A percentile compares a stretch with the other conserved stretches of the same genome.
Conservation (phyloP, 2,888 invertebrate genomes). For the Yponomeuta sedellus region DNA sequence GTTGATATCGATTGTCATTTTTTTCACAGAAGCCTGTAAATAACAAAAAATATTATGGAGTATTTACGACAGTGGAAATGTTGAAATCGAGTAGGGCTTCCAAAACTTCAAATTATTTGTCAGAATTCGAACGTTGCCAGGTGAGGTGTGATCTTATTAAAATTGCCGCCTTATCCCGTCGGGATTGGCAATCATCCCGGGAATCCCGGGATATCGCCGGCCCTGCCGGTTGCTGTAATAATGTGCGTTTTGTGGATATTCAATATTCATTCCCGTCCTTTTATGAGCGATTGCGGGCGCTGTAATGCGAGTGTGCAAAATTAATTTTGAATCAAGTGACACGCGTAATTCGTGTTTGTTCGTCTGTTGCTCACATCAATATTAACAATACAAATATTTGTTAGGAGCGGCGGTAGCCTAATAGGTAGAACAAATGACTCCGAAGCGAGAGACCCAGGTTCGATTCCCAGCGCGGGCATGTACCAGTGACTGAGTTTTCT, state of each 20-base stretch:
- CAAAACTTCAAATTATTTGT: slow-evolving; percentile 10
- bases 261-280: slow-evolving; percentile 12
- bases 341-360: not conserved
- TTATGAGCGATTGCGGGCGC: not conserved
- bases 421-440: too few relatives aligned
- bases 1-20: too few relatives aligned
- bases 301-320: not conserved
- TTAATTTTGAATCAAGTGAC: not conserved
- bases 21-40: too few relatives aligned
- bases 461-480: too few relatives aligned
- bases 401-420: too few relatives aligned
- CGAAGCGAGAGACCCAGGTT: too few relatives aligned
- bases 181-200: slow-evolving; percentile 61
- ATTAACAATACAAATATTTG: too few relatives aligned
- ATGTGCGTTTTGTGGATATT: slow-evolving; percentile 33
- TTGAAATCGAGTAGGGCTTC: too few relatives aligned
- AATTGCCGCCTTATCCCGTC: slow-evolving; percentile 44
- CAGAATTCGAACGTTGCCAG: slow-evolving; percentile 13
- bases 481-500: too few relatives aligned
- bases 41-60: too few relatives aligned
- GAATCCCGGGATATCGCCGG: slow-evolving; percentile 35
- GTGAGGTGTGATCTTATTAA: slow-evolving; percentile 39
- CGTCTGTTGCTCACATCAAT: too few relatives aligned
- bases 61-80: too few relatives aligned
- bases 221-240: slow-evolving; percentile 28